Evolutionary conservation across 2,888 invertebrate species (phyloP), one percentile per base, ranked within the genome.

Genomic region (Arrhopalites spinosus): DNA sequence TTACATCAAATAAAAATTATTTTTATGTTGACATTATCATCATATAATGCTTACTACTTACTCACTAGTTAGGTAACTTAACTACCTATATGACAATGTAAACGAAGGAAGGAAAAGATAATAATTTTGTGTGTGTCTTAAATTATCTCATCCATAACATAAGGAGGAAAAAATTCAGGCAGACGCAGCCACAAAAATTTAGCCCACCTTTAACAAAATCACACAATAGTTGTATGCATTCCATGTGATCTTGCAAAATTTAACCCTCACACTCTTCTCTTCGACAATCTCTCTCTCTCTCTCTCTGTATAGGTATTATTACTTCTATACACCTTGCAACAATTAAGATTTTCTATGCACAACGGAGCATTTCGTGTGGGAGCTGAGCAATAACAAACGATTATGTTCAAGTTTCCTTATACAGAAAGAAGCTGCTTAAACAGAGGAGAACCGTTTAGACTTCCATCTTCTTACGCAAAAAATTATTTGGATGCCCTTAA

Each of bases 401-500:
- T 69, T 69, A 69, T 69, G 47, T 29, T 20, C 69, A 68, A 69
- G 69, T 69, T 69, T 69, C 69, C 69, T 53, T 69, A 29, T 69
- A 69, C 53, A 69, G 69, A 50, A 47, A 50, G 25, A 25, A 59
- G 13, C 5, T 20, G 11, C 8, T 53, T 69, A 53, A 53, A 53
- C 47, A 27, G 30, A 43, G 66, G 69, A 69, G 69, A 69, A 69
- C 69, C 53, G 69, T 69, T 69, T 29, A 17, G 17, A 69, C 53
- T 69, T 69, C 25, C 47, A 17, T 50, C 50, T 50, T n/a, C 50
- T 50, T n/a, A 3, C 17, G 20, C 7, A 15, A 50, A 50, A 50
- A 8, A 50, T 5, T 50, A 50, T 50, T 50, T 2, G 20, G 17
- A 64, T 64, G 68, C 68, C 68, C 66, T 68, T 68, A 67, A 67